phyloP scores from a whole-genome alignment of 2,113 vertebrate species.

The Rana temporaria region DNA sequence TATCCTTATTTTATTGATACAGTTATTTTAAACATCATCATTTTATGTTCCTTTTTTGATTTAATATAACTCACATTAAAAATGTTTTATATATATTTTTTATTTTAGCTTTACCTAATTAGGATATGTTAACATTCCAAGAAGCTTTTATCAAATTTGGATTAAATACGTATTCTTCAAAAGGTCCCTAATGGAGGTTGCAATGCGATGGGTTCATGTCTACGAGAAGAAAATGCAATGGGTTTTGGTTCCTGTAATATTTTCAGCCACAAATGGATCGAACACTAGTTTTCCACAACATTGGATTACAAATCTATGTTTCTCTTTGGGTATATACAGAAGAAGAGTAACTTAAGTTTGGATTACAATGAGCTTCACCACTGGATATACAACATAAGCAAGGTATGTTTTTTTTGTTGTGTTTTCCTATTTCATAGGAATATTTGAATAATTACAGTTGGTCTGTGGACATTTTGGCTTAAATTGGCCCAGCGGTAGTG shows the following conservation, averaged over 20 bases:
- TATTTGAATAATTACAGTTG: neutral
- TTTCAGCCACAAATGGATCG: neutral
- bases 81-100: conserved; percentile 31
- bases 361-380: conserved; percentile 6
- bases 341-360: conserved; percentile 23
- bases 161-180: conserved; percentile 45
- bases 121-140: conserved; percentile 25
- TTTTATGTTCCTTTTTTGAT: too few species aligned
- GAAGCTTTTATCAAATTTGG: neutral
- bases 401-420: conserved; percentile 6
- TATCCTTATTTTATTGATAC: too few species aligned
- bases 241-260: neutral
- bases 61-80: too few species aligned
- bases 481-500: too few species aligned
- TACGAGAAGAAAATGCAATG: neutral
- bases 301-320: conserved; percentile 56
- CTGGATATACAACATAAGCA: neutral
- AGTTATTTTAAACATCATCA: too few species aligned
- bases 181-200: neutral
- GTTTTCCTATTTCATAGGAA: neutral
- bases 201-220: neutral
- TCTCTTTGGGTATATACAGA: conserved; percentile 18
- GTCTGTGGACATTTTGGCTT: neutral
- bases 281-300: neutral
- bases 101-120: neutral